Conservation (phyloP, 2,797 vertebrate species). For the Enteromius mattozi region DNA sequence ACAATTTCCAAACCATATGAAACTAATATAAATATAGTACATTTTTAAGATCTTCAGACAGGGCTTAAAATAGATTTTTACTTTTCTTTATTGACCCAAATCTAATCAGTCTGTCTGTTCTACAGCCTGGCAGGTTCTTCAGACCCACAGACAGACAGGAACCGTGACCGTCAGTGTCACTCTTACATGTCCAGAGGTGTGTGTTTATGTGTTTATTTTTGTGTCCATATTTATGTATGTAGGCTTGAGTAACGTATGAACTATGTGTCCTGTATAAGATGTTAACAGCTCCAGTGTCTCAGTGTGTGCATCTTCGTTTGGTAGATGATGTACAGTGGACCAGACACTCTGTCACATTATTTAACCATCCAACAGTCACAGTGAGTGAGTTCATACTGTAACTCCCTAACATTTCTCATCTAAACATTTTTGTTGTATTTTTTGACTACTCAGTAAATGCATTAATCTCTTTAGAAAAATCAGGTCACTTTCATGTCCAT, state of each 20-base stretch:
- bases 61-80: background rate
- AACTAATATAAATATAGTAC: background rate
- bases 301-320: conserved; percentile 68
- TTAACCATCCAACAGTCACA: conserved; percentile 73
- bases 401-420: background rate
- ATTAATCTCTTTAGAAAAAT: conserved; percentile 45
- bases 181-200: conserved; percentile 58
- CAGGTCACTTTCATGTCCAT: conserved; percentile 74
- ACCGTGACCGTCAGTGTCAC: conserved; percentile 69
- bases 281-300: conserved; percentile 55
- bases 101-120: conserved; percentile 53
- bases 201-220: conserved; percentile 35
- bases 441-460: background rate
- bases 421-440: background rate
- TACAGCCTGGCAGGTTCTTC: conserved; percentile 63
- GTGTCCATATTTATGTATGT: background rate
- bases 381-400: conserved; percentile 61
- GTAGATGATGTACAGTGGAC: conserved; percentile 71
- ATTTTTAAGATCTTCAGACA: background rate
- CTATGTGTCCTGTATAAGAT: conserved; percentile 54
- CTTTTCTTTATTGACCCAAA: background rate
- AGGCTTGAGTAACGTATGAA: background rate
- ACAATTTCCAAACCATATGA: background rate
- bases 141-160: conserved; percentile 65
- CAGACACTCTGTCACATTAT: conserved; percentile 69